Base-by-base conservation (phyloP, 2,888 invertebrate genomes). In the Dermolepida albohirtum region DNA sequence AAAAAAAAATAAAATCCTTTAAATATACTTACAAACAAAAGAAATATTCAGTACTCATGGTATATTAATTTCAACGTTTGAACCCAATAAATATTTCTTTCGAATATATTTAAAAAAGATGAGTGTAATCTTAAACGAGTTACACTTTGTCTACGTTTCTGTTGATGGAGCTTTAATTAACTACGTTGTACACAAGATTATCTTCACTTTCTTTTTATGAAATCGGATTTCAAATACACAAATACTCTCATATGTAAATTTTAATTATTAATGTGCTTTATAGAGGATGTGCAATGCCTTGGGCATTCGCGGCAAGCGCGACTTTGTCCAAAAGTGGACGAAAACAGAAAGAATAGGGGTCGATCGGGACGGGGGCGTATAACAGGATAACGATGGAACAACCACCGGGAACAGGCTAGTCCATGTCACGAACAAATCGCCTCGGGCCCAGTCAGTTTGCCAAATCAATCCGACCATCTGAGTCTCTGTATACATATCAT, bases 401-500 rank as follows among this genome's bases (percentile, higher is more conserved):
- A 44, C 16, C 12, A 12, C 14, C 17, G 17, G 6, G 57, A 57
- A 57, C 43, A 57, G 57, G 44, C 43, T 43, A 57, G 57, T 44
- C 70, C 59, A 69, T 72, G 74, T 73, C 75, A 73, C 69, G 65
- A 70, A 63, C 75, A 77, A 76, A 74, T 75, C 73, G 77, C 79
- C 79, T 75, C 71, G 69, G 76, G 78, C 75, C 70, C 70, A 75
- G 77, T 78, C 77, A 77, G 76, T 77, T 78, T 76, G 74, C 71
- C 73, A 74, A 76, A 76, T 74, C 76, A 76, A 78, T 78, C 77
- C 77, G 74, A 72, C 74, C 73, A 74, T 76, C 74, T 74, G 57
- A 71, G 72, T 71, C 73, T 77, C 73, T 78, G 74, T 79, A 76
- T 77, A 78, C 76, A 78, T 73, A 79, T 79, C 79, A 80, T 80